These are phyloP conservation scores for Delphinapterus leucas DNA, from an alignment of 2,113 vertebrate genomes.

Conservation along the genomic window DNA sequence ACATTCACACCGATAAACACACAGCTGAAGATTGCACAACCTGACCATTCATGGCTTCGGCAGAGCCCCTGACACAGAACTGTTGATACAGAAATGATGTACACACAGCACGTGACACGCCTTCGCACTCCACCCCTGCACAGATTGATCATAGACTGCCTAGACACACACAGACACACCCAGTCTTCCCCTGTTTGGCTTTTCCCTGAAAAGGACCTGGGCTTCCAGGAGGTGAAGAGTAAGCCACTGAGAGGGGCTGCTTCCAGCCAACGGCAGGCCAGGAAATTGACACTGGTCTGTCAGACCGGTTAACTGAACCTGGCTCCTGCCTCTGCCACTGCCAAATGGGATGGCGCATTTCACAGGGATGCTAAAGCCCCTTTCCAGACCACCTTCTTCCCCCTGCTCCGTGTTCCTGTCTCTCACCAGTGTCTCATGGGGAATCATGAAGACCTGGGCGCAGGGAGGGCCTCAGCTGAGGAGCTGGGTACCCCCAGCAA, in stretches of 20 bases:
- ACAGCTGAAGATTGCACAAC: conserved; percentile 72
- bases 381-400: background rate
- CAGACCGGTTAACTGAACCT: background rate
- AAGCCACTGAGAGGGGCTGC: background rate
- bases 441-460: background rate
- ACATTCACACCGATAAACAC: conserved; percentile 65
- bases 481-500: background rate
- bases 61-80: conserved; percentile 57
- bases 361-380: background rate
- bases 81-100: conserved; percentile 63
- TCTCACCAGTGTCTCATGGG: background rate
- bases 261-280: background rate
- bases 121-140: conserved; percentile 63
- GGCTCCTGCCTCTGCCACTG: background rate
- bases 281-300: background rate
- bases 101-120: conserved; percentile 58
- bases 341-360: background rate
- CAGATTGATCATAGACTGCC: conserved; percentile 65
- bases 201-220: conserved; percentile 8
- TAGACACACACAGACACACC: conserved; percentile 22
- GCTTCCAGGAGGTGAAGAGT: background rate
- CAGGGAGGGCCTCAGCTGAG: background rate
- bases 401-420: background rate
- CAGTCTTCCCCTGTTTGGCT: conserved; percentile 5
- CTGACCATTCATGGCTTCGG: conserved; percentile 37